Percentiles rank a stretch among this genome's conserved stretches.
Conservation (phyloP, 1,140 invertebrate species). For the Vanessa atalanta region DNA sequence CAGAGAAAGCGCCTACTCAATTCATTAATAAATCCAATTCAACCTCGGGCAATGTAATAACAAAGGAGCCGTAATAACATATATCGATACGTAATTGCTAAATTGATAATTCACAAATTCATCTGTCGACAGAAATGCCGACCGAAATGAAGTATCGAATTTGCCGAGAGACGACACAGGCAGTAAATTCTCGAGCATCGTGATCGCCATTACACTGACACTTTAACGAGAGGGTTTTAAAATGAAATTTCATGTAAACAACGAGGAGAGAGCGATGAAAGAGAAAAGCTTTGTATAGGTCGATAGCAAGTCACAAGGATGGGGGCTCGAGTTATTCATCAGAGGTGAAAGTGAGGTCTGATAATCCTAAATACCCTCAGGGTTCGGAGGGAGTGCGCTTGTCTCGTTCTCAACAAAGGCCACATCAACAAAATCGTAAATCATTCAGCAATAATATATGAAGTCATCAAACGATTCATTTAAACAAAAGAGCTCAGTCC, state of each 20-base stretch:
- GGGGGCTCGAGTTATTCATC: constrained; percentile 64
- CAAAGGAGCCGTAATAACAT: constrained; percentile 57
- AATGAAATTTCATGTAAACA: constrained; percentile 63
- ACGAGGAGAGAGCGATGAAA: constrained; percentile 68
- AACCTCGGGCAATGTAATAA: constrained; percentile 51
- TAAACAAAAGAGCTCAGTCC: not conserved
- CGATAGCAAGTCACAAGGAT: constrained; percentile 64
- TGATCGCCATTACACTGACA: constrained; percentile 54
- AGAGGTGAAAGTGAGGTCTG: constrained; percentile 66
- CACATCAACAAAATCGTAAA: constrained; percentile 54
- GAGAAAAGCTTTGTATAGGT: constrained; percentile 69
- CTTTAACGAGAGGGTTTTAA: constrained; percentile 67
- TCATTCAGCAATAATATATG: constrained; percentile 53
- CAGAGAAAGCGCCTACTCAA: constrained; percentile 61
- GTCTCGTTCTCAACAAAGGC: constrained; percentile 39
- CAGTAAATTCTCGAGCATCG: constrained; percentile 45
- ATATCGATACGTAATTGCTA: constrained; percentile 63
- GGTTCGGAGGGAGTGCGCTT: constrained; percentile 43
- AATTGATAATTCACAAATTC: constrained; percentile 54
- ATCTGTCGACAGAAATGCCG: constrained; percentile 50
- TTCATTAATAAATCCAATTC: constrained; percentile 62
- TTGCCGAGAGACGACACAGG: constrained; percentile 34
- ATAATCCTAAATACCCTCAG: constrained; percentile 67
- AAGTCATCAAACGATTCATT: constrained; percentile 23
- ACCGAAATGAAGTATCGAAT: constrained; percentile 49